Conservation (phyloP, 2,797 vertebrate species). For the Moxostoma hubbsi region DNA sequence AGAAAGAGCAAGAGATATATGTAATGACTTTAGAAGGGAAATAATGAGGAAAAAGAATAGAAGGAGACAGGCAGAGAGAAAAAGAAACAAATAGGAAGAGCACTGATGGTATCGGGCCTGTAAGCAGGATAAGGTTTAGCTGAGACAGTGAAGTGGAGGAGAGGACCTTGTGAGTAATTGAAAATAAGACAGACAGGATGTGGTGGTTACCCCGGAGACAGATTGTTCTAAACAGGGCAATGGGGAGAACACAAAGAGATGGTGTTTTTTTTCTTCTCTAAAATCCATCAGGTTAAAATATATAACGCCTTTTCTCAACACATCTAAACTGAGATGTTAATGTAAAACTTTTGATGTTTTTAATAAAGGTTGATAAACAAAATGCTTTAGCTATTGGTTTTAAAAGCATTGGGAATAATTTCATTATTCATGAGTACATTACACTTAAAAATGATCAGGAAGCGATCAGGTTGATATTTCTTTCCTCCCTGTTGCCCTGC, state of each 20-base stretch:
- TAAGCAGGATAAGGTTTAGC: constrained; percentile 62
- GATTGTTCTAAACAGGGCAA: constrained; percentile 74
- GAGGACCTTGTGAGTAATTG: constrained; percentile 74
- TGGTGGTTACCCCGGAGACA: constrained; percentile 73
- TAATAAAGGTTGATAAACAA: neutral
- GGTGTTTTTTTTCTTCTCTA: constrained; percentile 53
- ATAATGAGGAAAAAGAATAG: constrained; percentile 34
- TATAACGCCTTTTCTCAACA: constrained; percentile 32
- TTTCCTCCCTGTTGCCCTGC: neutral
- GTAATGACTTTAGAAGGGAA: constrained; percentile 34
- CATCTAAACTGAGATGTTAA: constrained; percentile 19
- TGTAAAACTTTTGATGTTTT: constrained; percentile 25
- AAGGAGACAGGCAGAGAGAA: constrained; percentile 27
- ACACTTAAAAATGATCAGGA: neutral
- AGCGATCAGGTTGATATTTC: neutral
- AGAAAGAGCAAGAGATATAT: constrained; percentile 14
- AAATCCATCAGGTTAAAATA: constrained; percentile 34
- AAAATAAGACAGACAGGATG: constrained; percentile 71
- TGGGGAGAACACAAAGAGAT: constrained; percentile 75
- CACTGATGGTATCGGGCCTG: constrained; percentile 52
- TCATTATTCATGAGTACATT: neutral
- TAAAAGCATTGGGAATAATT: neutral
- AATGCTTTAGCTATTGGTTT: constrained; percentile 4
- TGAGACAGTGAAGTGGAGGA: constrained; percentile 69
- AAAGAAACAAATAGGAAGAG: constrained; percentile 35